Percentiles rank a stretch among this genome's conserved stretches.
Conservation (phyloP, 2,797 vertebrate species). For the Enteromius mattozi region DNA sequence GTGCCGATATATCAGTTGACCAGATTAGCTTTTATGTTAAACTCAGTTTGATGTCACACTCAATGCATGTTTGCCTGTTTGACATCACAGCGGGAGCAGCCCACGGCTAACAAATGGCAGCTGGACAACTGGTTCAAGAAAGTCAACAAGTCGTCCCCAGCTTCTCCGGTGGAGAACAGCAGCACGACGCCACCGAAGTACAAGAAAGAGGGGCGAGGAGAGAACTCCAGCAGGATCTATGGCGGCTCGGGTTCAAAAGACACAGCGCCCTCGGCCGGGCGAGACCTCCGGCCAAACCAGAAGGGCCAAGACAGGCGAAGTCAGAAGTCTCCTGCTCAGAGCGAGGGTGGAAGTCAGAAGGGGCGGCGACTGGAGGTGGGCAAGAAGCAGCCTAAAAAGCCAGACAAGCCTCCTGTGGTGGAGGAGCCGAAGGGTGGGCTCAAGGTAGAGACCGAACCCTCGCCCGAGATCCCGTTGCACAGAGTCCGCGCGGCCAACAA, state of each 20-base stretch:
- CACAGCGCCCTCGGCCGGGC: conserved; percentile 81
- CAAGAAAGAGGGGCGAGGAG: conserved; percentile 92
- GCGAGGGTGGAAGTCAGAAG: conserved; percentile 76
- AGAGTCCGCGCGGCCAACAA: conserved; percentile 94
- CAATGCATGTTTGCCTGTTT: neutral
- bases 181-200: conserved; percentile 73
- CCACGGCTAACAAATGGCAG: conserved; percentile 96
- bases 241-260: conserved; percentile 89
- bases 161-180: conserved; percentile 92
- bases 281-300: conserved; percentile 88
- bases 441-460: conserved; percentile 94
- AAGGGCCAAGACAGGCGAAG: conserved; percentile 88
- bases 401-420: conserved; percentile 87
- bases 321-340: conserved; percentile 96
- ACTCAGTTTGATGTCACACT: neutral
- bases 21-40: neutral
- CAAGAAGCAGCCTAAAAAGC: conserved; percentile 97
- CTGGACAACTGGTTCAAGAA: conserved; percentile 99
- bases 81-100: conserved; percentile 87
- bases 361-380: conserved; percentile 87
- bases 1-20: neutral
- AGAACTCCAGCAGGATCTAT: conserved; percentile 82
- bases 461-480: conserved; percentile 86
- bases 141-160: conserved; percentile 91
- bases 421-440: conserved; percentile 94